These are phyloP conservation scores for Eriocheir sinensis DNA, from an alignment of 1,140 invertebrate genomes.

Conservation along the genomic window DNA sequence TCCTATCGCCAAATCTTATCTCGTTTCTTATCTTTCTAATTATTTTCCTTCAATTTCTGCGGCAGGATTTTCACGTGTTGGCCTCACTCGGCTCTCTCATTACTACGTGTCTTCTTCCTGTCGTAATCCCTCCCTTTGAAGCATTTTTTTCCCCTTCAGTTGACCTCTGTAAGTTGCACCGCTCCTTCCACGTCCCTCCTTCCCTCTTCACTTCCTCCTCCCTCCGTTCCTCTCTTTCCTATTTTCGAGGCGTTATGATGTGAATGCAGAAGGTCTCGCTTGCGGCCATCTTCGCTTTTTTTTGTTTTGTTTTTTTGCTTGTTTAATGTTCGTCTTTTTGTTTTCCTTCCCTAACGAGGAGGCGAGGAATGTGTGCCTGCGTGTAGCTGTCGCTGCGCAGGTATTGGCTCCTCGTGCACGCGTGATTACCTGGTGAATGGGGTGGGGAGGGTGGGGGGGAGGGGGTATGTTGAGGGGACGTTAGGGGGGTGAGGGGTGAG, in stretches of 20 bases:
- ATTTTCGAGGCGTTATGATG: neutral
- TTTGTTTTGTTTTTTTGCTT: neutral
- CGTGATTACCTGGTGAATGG: slow-evolving; percentile 20
- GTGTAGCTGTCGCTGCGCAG: neutral
- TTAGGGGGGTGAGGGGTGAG: no score
- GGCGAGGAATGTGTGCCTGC: neutral
- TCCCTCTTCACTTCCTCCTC: neutral
- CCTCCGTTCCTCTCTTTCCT: neutral
- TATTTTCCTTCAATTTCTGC: slow-evolving; percentile 1
- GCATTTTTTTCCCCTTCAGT: neutral
- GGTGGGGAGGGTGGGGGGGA: no score
- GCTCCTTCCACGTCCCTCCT: neutral
- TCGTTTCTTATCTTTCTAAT: slow-evolving; percentile 26
- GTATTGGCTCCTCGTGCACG: neutral
- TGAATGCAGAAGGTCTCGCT: neutral
- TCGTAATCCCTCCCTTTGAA: neutral
- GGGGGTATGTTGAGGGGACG: no score
- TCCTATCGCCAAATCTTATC: neutral
- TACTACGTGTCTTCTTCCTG: neutral
- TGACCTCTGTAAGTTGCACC: neutral
- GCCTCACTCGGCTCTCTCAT: neutral
- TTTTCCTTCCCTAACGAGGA: slow-evolving; percentile 12
- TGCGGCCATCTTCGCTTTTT: neutral
- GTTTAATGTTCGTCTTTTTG: neutral
- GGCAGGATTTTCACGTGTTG: neutral